A percentile compares a stretch with the other conserved stretches of the same genome.
Evolutionary conservation across 2,888 invertebrate genomes (phyloP).

Genomic region (Yponomeuta malinellus): DNA sequence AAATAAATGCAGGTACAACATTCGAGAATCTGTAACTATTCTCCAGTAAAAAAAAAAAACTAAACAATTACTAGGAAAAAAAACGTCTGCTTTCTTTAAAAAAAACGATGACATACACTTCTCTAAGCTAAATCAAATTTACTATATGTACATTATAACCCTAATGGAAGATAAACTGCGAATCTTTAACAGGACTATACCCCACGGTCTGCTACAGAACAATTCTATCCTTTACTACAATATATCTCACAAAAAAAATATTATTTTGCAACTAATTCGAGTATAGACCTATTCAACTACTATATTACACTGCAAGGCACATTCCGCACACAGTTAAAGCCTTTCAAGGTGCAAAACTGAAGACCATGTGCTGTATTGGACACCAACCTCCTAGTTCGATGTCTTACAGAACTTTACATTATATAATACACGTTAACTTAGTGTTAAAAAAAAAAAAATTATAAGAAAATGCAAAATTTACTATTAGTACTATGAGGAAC

Average conservation of each 20-base stretch:
- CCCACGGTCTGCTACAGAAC: constrained; percentile 59
- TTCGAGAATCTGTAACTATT: constrained; percentile 69
- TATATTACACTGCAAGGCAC: constrained; percentile 75
- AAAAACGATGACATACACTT: constrained; percentile 60
- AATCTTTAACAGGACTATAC: constrained; percentile 71
- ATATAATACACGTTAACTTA: constrained; percentile 56
- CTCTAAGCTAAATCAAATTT: constrained; percentile 53
- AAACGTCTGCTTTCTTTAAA: constrained; percentile 45
- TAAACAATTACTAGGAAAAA: constrained; percentile 68
- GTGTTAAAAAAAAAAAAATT: constrained; percentile 47
- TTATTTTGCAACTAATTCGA: constrained; percentile 74
- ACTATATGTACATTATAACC: constrained; percentile 66
- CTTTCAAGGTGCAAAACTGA: constrained; percentile 56
- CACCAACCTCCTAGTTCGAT: constrained; percentile 47
- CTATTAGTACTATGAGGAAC: constrained; percentile 75
- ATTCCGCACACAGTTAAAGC: constrained; percentile 73
- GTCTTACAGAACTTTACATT: constrained; percentile 13
- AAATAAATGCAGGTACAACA: constrained; percentile 76
- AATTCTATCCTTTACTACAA: constrained; percentile 58
- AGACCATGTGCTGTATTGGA: constrained; percentile 67
- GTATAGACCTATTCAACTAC: constrained; percentile 69
- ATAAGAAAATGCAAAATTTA: constrained; percentile 69
- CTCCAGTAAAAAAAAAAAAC: constrained; percentile 67
- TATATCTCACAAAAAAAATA: constrained; percentile 69
- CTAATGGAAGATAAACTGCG: constrained; percentile 76